Evolutionary conservation across 2,797 vertebrate species (phyloP).

Genomic region (Phoxinus dragarum): DNA sequence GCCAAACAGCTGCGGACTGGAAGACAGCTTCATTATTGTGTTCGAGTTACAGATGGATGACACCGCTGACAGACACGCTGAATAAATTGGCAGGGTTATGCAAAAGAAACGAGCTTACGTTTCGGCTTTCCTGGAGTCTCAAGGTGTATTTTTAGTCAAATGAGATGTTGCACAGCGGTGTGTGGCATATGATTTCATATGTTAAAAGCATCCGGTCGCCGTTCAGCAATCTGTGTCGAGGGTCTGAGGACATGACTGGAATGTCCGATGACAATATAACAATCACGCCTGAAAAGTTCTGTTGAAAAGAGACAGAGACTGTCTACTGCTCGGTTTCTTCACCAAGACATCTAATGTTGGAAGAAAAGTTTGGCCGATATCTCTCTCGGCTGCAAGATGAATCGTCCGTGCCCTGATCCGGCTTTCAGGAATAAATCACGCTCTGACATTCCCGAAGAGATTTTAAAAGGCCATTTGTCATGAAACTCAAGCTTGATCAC

Average conservation of each 20-base stretch:
- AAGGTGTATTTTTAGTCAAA: constrained; percentile 72
- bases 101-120: constrained; percentile 70
- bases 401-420: constrained; percentile 53
- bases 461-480: constrained; percentile 64
- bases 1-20: constrained; percentile 73
- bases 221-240: constrained; percentile 38
- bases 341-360: constrained; percentile 56
- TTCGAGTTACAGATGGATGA: constrained; percentile 77
- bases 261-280: constrained; percentile 37
- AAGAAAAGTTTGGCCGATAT: not conserved
- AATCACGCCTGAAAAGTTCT: constrained; percentile 34
- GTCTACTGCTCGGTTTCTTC: constrained; percentile 60
- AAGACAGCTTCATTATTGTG: constrained; percentile 69
- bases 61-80: constrained; percentile 70
- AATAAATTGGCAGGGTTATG: constrained; percentile 73
- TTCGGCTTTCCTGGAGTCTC: constrained; percentile 61
- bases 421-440: constrained; percentile 59
- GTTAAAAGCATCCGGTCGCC: constrained; percentile 44
- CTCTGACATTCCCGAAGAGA: constrained; percentile 51
- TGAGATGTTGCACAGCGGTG: constrained; percentile 35
- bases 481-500: constrained; percentile 61
- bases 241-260: constrained; percentile 47
- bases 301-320: not conserved
- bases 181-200: constrained; percentile 41
- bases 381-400: constrained; percentile 52